Evolutionary conservation across 2,113 vertebrate genomes (phyloP), one percentile per base, ranked within the genome.

Genomic region (Calidris pygmaea): DNA sequence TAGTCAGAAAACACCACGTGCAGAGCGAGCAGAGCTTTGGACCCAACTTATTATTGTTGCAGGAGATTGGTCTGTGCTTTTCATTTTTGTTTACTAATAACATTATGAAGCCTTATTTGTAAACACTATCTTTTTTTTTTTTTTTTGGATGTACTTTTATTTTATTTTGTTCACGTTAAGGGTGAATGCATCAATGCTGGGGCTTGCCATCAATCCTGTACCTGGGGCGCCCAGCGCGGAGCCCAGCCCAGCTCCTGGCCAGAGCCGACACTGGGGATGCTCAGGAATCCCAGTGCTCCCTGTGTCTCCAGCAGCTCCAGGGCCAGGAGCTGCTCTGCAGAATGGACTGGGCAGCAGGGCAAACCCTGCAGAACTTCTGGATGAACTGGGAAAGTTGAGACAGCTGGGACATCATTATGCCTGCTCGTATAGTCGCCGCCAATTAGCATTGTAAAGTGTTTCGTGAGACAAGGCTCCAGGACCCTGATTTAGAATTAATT

Each of bases 301-400:
- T 0, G 0, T 0, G 0, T 4, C 18, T 56, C 45, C 35, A 0
- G 0, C 32, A 23, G 50, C 39, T 17, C 5, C 48, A 30, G 53
- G 53, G 53, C 53, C 53, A 30, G 53, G 29, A 55, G 43, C 45
- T 68, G 85, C 85, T 81, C 35, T 4, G 39, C 1, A 6, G n/a
- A 16, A 63, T 2, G 14, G 26, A 12, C 34, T 59, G 21, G 68
- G 67, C 74, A 39, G 41, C 6, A 41, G 78, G 56, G 35, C 71
- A 78, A 14, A 18, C 32, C 50, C 63, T 7, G 63, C 48, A 53
- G 60, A 60, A 63, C 50, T 72, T 62, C 39, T 52, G 72, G 23
- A 12, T n/a, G 52, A 78, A 67, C 0, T 72, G 72, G 83, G 80
- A 26, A 74, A 81, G 29, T 1, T 88, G 93, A 73, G 85, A 41